Evolutionary conservation across 1,140 invertebrate genomes (phyloP).

Genomic region (Philopotamus ludificatus): DNA sequence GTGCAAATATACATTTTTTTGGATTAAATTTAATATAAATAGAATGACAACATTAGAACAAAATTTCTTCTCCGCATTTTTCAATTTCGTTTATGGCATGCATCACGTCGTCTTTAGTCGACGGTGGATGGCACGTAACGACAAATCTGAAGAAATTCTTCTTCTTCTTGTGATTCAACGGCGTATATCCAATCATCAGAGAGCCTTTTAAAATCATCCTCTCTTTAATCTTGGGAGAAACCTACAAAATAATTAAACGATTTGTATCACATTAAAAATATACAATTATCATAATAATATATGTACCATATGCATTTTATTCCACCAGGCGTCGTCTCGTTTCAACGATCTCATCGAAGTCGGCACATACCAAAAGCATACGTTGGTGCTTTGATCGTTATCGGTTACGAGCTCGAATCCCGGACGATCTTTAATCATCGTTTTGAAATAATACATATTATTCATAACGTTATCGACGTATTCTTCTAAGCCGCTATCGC

Average conservation of each 20-base stretch:
- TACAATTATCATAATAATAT: background rate
- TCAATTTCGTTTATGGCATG: conserved; percentile 30
- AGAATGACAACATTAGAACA: too few relatives aligned
- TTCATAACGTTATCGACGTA: conserved; percentile 67
- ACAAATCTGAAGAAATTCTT: conserved; percentile 90
- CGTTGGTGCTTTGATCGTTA: conserved; percentile 73
- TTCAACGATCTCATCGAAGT: conserved; percentile 62
- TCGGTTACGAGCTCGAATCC: conserved; percentile 65
- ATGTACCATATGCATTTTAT: conserved; percentile 62
- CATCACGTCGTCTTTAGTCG: conserved; percentile 9
- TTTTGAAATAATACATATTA: conserved; percentile 59
- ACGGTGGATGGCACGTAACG: conserved; percentile 71
- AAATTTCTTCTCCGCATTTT: conserved; percentile 20
- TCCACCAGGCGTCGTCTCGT: conserved; percentile 69
- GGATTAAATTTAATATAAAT: too few relatives aligned
- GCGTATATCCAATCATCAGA: conserved; percentile 86
- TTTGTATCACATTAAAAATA: conserved; percentile 1
- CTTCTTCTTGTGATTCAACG: conserved; percentile 62
- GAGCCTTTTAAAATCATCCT: conserved; percentile 72
- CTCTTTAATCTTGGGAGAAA: conserved; percentile 84
- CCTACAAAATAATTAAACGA: conserved; percentile 53
- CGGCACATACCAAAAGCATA: conserved; percentile 94
- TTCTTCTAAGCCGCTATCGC: conserved; percentile 58
- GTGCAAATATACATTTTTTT: too few relatives aligned
- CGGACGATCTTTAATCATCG: conserved; percentile 51